Evolutionary conservation across 1,140 invertebrate genomes (phyloP), one percentile per base, ranked within the genome.

Genomic region (Drosophila teissieri): DNA sequence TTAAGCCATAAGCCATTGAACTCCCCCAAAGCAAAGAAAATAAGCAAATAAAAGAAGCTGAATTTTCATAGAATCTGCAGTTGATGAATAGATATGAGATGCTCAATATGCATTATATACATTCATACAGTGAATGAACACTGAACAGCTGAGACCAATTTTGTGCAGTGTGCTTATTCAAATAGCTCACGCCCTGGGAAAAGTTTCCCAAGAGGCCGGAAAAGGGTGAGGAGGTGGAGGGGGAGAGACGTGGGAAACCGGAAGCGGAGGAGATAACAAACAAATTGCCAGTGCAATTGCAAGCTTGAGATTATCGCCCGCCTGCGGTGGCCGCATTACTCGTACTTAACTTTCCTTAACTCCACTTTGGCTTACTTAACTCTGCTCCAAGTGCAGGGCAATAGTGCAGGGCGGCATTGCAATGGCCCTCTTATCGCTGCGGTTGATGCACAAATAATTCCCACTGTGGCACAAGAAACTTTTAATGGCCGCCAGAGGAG

Each of bases 261-360:
- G 39, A 60, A 77, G 27, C 24, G 62, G 27, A 60, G 60, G 73
- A 86, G 82, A 85, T 85, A 86, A 75, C 82, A 85, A 85, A 86
- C 74, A 85, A 85, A 85, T 84, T 84, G 78, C 81, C 81, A 73
- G 68, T 74, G 78, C 78, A 73, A 78, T 84, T 65, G 68, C 68
- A 85, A 81, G 73, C 84, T 61, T 74, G 80, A 75, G 82, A 86
- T 88, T 75, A 85, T 81, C 78, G 78, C 55, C 37, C 37, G 63
- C 40, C 45, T 64, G 36, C 34, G 55, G 46, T 34, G 46, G 57
- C 57, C 58, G 58, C 48, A 58, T 58, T 53, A 39, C 40, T 57
- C 40, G 42, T 34, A 42, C 64, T 67, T 65, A 67, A 64, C 55
- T 63, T 82, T 56, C 65, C 65, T 48, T 55, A 56, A 73, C 60